Evolutionary conservation across 2,888 invertebrate species (phyloP).

Genomic region (Sylvicola cinctus): DNA sequence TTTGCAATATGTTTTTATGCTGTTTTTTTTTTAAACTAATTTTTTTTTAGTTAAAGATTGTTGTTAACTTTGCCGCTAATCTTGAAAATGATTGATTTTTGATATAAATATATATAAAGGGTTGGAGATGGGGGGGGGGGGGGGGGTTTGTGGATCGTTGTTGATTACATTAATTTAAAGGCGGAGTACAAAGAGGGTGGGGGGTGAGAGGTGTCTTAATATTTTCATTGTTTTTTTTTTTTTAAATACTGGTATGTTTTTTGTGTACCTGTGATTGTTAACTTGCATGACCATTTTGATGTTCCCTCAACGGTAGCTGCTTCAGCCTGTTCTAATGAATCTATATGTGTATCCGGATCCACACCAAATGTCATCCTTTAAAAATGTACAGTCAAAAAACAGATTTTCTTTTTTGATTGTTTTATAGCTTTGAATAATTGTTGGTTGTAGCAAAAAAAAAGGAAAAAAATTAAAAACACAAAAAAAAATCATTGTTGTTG

Average conservation of each 20-base stretch:
- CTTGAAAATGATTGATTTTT: no score
- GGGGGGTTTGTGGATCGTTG: background rate
- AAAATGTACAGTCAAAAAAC: slow-evolving; percentile 10
- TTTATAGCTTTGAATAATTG: slow-evolving; percentile 5
- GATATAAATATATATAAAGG: no score
- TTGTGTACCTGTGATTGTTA: slow-evolving; percentile 83
- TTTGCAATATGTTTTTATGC: no score
- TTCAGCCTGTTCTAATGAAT: slow-evolving; percentile 94
- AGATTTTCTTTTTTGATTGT: slow-evolving; percentile 4
- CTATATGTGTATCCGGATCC: slow-evolving; percentile 94
- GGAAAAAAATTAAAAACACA: no score
- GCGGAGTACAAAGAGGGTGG: background rate
- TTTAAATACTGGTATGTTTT: slow-evolving; percentile 3
- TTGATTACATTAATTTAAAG: background rate
- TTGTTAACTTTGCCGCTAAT: no score
- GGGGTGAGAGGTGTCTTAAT: background rate
- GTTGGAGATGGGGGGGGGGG: no score
- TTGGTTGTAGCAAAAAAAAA: no score
- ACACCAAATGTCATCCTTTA: slow-evolving; percentile 91
- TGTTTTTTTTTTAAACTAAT: no score
- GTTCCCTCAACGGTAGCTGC: slow-evolving; percentile 96
- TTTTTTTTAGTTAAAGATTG: no score
- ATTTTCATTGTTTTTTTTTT: slow-evolving; percentile 2
- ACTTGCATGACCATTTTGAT: slow-evolving; percentile 99
- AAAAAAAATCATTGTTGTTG: no score